Percentiles rank a stretch among this genome's conserved stretches.
These are phyloP conservation scores for Graptemys geographica DNA, from an alignment of 2,797 vertebrate species.

Conservation along the genomic window DNA sequence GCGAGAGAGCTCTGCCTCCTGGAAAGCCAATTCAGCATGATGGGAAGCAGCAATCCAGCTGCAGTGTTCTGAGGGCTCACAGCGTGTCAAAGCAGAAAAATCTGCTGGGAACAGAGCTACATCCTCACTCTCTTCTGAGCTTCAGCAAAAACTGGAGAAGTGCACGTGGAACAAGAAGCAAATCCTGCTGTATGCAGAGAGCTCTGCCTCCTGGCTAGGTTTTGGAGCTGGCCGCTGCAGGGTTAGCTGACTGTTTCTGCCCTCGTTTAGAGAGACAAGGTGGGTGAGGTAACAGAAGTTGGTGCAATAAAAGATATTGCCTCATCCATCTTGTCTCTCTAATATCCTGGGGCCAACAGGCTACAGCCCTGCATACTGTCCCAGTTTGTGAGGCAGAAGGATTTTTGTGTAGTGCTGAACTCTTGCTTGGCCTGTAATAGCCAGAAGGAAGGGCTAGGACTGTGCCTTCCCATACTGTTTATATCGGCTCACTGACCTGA, in stretches of 20 bases:
- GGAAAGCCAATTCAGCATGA: accelerated
- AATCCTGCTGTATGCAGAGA: background rate
- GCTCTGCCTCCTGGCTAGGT: background rate
- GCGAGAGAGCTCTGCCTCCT: background rate
- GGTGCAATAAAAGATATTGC: too few species aligned
- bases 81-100: constrained; percentile 15
- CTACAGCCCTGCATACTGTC: background rate
- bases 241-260: background rate
- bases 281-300: too few species aligned
- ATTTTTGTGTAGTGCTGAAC: background rate
- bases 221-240: background rate
- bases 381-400: background rate
- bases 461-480: background rate
- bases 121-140: background rate
- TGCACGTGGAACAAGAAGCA: accelerated
- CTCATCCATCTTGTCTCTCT: background rate
- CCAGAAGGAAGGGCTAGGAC: background rate
- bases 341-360: background rate
- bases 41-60: background rate
- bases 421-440: background rate
- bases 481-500: background rate
- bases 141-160: background rate
- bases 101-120: background rate
- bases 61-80: background rate
- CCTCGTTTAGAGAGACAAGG: background rate